These are phyloP conservation scores for Trichopoda pennipes DNA, from an alignment of 2,888 invertebrate genomes.

Conservation along the genomic window DNA sequence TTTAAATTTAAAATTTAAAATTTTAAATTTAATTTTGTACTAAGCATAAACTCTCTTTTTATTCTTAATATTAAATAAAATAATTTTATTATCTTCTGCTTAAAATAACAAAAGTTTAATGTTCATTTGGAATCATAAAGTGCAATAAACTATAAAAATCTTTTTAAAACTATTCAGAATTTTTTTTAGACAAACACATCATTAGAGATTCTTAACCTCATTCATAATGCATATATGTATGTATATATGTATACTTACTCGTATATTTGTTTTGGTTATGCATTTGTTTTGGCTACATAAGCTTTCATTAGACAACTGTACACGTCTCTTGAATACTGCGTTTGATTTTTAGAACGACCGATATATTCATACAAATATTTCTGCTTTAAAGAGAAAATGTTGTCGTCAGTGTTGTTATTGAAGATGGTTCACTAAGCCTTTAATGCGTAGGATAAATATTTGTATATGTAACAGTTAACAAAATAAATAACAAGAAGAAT, in stretches of 20 bases:
- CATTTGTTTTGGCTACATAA: not conserved
- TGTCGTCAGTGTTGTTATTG: no score
- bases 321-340: not conserved
- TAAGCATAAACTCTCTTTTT: no score
- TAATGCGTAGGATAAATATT: not conserved
- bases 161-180: slow-evolving; percentile 1
- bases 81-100: not conserved
- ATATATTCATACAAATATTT: slow-evolving; percentile 6
- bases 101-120: slow-evolving; percentile 10
- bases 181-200: not conserved
- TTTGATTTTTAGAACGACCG: not conserved
- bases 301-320: not conserved
- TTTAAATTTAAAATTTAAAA: no score
- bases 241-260: no score
- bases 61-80: no score
- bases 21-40: no score
- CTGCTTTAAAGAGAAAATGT: slow-evolving; percentile 5
- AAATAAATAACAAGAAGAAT: no score
- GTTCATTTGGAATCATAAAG: not conserved
- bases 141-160: slow-evolving; percentile 1
- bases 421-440: slow-evolving; percentile 1
- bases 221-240: not conserved
- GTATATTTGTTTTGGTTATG: not conserved
- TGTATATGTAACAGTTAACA: not conserved
- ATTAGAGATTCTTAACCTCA: slow-evolving; percentile 8